These are phyloP conservation scores for Ophthalmolycus amberensis DNA, from an alignment of 2,113 vertebrate genomes.

Conservation along the genomic window DNA sequence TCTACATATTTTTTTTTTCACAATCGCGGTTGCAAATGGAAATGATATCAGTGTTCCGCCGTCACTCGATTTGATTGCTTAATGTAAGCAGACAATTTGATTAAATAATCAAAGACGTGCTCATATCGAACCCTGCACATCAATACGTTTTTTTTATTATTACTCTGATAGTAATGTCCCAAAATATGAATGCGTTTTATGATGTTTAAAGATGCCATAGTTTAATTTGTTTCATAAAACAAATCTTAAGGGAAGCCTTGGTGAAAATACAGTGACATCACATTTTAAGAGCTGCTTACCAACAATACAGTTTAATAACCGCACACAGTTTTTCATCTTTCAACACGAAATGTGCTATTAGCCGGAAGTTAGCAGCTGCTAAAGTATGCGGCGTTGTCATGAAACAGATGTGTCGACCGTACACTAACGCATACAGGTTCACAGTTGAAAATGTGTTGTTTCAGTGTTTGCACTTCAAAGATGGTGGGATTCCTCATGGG, in stretches of 20 bases:
- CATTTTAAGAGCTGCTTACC: constrained; percentile 3
- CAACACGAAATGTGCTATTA: constrained; percentile 19
- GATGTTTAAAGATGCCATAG: background rate
- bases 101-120: constrained; percentile 29
- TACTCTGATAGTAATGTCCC: background rate
- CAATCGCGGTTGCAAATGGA: constrained; percentile 42
- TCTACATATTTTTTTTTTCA: constrained; percentile 51
- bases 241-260: background rate
- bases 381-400: background rate
- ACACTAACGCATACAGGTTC: background rate
- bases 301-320: background rate
- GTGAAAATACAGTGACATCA: background rate
- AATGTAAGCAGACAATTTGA: constrained; percentile 37
- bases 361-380: constrained; percentile 27
- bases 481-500: constrained; percentile 5
- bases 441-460: background rate
- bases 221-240: background rate
- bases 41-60: constrained; percentile 39
- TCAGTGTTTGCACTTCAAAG: background rate
- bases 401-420: background rate
- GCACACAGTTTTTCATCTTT: background rate
- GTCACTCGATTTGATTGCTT: constrained; percentile 46
- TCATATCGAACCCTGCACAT: background rate
- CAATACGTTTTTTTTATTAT: background rate
- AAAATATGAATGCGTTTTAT: background rate